phyloP scores from a whole-genome alignment of 2,113 vertebrate genomes.

The Neodontobutis hainanensis region DNA sequence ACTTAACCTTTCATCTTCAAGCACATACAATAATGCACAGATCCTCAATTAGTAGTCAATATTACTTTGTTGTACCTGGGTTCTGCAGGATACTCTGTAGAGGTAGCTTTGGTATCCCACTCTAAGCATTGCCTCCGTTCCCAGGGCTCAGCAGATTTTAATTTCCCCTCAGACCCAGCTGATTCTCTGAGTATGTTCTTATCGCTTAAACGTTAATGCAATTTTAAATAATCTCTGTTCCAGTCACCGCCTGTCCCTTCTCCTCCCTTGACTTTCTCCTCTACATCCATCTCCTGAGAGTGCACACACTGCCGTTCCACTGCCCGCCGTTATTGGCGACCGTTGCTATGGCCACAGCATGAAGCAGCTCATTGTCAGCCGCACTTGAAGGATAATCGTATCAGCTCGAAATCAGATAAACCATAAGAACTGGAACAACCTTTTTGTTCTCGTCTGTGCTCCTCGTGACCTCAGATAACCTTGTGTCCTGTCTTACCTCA shows the following conservation, averaged over 20 bases:
- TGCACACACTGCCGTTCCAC: conserved; percentile 1
- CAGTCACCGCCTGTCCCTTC: conserved; percentile 5
- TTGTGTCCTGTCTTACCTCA: not conserved
- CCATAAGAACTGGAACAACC: conserved; percentile 30
- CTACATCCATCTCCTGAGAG: conserved; percentile 8
- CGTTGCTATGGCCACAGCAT: conserved; percentile 75
- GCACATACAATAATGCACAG: too few relatives aligned
- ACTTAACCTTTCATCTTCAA: not conserved
- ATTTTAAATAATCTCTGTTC: conserved; percentile 37
- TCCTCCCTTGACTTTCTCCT: conserved; percentile 3
- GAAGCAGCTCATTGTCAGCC: conserved; percentile 51
- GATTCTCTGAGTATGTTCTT: conserved; percentile 1
- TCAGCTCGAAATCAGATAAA: conserved; percentile 61
- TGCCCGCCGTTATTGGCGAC: conserved; percentile 42
- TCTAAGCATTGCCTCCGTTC: conserved; percentile 71
- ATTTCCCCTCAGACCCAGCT: conserved; percentile 22
- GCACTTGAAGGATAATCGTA: conserved; percentile 52
- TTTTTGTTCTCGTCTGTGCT: conserved; percentile 14
- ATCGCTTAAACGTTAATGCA: conserved; percentile 33
- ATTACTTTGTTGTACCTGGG: conserved; percentile 64
- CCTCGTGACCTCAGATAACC: conserved; percentile 33
- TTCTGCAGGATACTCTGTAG: conserved; percentile 68
- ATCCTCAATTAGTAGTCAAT: not conserved
- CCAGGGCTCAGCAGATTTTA: conserved; percentile 33
- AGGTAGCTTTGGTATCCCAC: conserved; percentile 75